Evolutionary conservation across 2,888 invertebrate genomes (phyloP), one percentile per base, ranked within the genome.

Genomic region (Adelphocoris suturalis): DNA sequence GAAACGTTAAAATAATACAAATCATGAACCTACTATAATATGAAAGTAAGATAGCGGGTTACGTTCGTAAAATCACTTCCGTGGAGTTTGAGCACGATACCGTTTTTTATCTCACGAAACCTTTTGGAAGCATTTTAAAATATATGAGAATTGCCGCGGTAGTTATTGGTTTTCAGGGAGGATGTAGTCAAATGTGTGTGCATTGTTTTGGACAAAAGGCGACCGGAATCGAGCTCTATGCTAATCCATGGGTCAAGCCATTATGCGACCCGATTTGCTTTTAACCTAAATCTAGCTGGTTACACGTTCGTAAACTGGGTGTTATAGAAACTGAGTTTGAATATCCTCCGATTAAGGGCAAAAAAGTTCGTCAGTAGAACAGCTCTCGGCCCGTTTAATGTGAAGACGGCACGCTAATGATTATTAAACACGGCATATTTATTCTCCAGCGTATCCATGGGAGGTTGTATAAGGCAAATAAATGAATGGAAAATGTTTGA

Each of bases 341-440:
- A 52, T 82, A 52, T 28, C 14, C 48, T 14, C 55, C 23, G 23
- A 82, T 82, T 52, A 82, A 13, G 82, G 23, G 52, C 48, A 52
- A 82, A 52, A 82, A 82, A 19, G 19, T 23, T 23, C 82, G 81
- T n/a, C 47, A 19, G 27, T 14, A 23, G 9, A 52, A n/a, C 19
- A n/a, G 37, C 19, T 78, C 19, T 16, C 12, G 19, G 78, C 82
- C 82, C 48, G 0, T 48, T 47, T 86, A 86, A 86, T 86, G 85
- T 46, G 57, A 61, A 61, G 85, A 86, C 57, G 61, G 28, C 85
- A 86, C 85, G 85, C 85, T 86, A 86, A 86, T 86, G 85, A 86
- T 57, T 86, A 86, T 61, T 86, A 86, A 86, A 61, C 85, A 86
- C 85, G 85, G 28, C 46, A 86, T 86, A 82, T 82, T 82, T 55